phyloP scores from a whole-genome alignment of 1,140 invertebrate species.

The Ostrea edulis region DNA sequence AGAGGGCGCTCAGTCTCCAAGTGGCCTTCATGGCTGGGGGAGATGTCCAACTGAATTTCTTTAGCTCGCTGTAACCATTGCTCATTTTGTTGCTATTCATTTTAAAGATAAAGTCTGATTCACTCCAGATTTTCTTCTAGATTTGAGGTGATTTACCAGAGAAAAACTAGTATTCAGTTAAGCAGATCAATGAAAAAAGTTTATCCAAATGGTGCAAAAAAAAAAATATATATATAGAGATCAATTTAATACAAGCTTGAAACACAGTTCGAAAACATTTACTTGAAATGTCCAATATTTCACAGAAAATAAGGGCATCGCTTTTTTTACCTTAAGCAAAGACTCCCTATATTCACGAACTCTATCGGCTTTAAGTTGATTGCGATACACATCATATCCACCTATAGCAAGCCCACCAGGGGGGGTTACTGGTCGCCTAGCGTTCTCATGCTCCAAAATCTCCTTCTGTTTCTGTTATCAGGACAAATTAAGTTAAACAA shows the following conservation, averaged over 20 bases:
- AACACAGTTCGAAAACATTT: background rate
- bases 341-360: constrained; percentile 50
- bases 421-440: constrained; percentile 35
- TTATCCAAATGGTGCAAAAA: background rate
- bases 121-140: background rate
- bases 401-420: constrained; percentile 46
- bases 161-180: constrained; percentile 23
- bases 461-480: constrained; percentile 49
- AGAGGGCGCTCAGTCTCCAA: constrained; percentile 49
- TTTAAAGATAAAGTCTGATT: constrained; percentile 6
- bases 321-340: constrained; percentile 50
- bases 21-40: constrained; percentile 46
- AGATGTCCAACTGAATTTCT: constrained; percentile 45
- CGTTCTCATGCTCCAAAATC: background rate
- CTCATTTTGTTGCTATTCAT: constrained; percentile 51
- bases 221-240: constrained; percentile 2
- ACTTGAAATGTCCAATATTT: background rate
- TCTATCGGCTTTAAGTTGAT: constrained; percentile 34
- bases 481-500: constrained; percentile 28
- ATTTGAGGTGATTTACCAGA: background rate
- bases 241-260: background rate
- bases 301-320: background rate
- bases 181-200: background rate
- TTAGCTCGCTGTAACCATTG: constrained; percentile 49
- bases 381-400: constrained; percentile 44